Base-by-base conservation (phyloP, 2,113 vertebrate species). In the Neogobius melanostomus region DNA sequence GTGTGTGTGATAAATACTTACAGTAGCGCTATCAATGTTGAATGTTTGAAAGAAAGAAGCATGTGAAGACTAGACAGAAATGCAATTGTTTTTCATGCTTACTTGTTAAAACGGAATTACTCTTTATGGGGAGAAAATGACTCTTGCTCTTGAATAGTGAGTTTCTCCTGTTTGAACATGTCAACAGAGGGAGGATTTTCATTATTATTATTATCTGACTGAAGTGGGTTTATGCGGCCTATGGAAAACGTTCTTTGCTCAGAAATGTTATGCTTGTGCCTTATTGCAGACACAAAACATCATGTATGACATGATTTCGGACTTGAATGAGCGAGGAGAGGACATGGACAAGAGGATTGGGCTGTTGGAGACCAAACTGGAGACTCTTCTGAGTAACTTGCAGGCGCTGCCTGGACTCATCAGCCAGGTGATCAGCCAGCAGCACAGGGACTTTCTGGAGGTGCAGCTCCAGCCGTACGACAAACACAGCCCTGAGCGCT, bases 271-370 rank as follows among this genome's bases (percentile, higher is more conserved):
- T 59, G 80, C 69, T 60, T 87, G 54, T 81, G 66, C 84, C 85
- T 84, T 77, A 68, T 92, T 94, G 74, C 91, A 98, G 97, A 98
- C 96, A 77, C 97, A 99, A 93, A 98, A 97, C 91, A 95, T 98
- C 93, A 98, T 99, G 96, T 99, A 99, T 77, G 98, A 99, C 91
- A 95, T 99, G 94, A 96, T 99, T 87, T 98, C 97, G 12, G 98
- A 99, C 90, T 90, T 99, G 89, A 98, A 99, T 61, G 97, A 99
- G 89, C 93, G 97, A 88, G 96, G 97, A 0, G 97, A 99, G 93
- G 96, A 98, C 92, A 97, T 98, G 88, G 98, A 99, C 93, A 99
- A 98, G 93, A 95, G 98, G 92, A 97, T 99, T 57, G 95, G 95
- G 56, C 92, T 95, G 81, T 91, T 99, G 91, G 98, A 99, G 85